Evolutionary conservation across 2,888 invertebrate genomes (phyloP).

Genomic region (Pocota personata): DNA sequence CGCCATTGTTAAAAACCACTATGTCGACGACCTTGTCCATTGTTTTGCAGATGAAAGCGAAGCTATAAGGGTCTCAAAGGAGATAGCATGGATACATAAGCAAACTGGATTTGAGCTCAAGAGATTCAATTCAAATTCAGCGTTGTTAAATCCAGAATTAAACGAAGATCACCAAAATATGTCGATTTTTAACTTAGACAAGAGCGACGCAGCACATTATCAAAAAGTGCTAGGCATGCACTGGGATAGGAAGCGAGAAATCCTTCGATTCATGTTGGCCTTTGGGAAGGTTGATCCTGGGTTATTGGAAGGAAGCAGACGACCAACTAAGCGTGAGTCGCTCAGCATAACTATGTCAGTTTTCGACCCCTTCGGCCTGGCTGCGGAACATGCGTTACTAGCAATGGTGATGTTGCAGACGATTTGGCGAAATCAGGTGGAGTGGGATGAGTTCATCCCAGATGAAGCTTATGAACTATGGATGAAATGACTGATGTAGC

Average conservation of each 20-base stretch:
- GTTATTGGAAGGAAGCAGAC: conserved; percentile 3
- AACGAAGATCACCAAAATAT: not conserved
- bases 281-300: conserved; percentile 41
- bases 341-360: not conserved
- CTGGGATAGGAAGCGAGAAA: conserved; percentile 38
- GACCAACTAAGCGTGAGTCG: conserved; percentile 40
- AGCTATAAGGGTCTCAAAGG: not conserved
- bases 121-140: conserved; percentile 10
- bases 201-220: not conserved
- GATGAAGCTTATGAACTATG: not conserved
- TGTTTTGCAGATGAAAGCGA: conserved; percentile 5
- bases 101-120: not conserved
- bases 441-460: not conserved
- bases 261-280: conserved; percentile 32
- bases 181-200: not conserved
- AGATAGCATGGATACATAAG: conserved; percentile 4
- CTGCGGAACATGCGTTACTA: not conserved
- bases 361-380: too few species aligned
- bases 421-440: not conserved
- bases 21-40: conserved; percentile 24
- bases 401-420: not conserved
- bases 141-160: not conserved
- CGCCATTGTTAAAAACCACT: conserved; percentile 32
- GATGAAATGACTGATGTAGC: not conserved
- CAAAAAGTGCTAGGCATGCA: conserved; percentile 55